phyloP scores from a whole-genome alignment of 64 coral and sea anemone genomes.

The Astreopora myriophthalma region DNA sequence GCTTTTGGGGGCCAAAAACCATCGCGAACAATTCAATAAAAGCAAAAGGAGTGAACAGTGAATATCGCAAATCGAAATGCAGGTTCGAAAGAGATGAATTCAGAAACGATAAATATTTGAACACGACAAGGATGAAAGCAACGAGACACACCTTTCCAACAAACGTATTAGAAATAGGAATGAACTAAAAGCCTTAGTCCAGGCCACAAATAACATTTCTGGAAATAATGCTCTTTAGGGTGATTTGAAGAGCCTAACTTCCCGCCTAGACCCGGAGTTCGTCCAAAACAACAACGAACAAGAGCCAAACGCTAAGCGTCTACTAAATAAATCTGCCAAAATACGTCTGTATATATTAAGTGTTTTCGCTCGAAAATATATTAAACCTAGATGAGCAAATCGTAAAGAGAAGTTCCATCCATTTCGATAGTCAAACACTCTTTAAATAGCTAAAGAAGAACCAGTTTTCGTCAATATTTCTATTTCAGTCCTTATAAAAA shows the following conservation, averaged over 20 bases:
- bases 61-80: slow-evolving; percentile 11
- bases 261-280: background rate
- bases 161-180: background rate
- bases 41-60: background rate
- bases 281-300: background rate
- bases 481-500: background rate
- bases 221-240: background rate
- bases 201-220: background rate
- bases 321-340: background rate
- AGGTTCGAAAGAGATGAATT: background rate
- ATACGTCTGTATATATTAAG: background rate
- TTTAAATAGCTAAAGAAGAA: background rate
- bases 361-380: background rate
- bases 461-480: background rate
- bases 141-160: slow-evolving; percentile 2
- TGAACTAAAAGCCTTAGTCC: background rate
- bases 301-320: background rate
- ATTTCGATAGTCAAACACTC: background rate
- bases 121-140: background rate
- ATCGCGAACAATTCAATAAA: background rate
- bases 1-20: background rate
- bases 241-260: background rate
- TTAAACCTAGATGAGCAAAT: background rate
- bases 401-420: background rate
- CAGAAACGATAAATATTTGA: slow-evolving; percentile 47